Base-by-base conservation (phyloP, 2,888 invertebrate species). In the Drosophila hamatofila region DNA sequence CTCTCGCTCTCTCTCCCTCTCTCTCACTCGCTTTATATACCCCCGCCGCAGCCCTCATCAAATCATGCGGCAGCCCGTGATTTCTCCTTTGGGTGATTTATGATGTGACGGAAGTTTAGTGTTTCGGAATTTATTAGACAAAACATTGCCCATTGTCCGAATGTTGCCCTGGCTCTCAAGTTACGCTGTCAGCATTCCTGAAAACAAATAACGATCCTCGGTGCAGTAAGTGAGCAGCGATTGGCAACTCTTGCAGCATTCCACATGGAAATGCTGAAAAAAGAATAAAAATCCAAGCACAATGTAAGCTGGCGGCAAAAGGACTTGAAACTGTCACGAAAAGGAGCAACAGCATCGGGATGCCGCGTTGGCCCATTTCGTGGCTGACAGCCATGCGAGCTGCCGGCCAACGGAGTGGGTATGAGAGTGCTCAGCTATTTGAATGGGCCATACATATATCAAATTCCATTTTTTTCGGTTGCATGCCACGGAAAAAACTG, bases 81-180 rank as follows among this genome's bases (percentile, higher is more conserved):
- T 78, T 68, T 56, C 65, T 59, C 73, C 68, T 65, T 64, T 70
- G 55, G 54, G 58, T 83, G 84, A 84, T 84, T 84, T 87, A 84
- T 84, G 87, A 84, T 81, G 75, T 87, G 87, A 80, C 82, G 87
- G 82, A 84, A 87, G 84, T 84, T 75, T 81, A 84, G 75, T 87
- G 80, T 84, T 84, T 76, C 70, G 87, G 87, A 84, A 84, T 84
- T 87, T 84, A 84, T 87, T 84, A 81, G 78, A 87, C 78, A 87
- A 87, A 84, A 84, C 87, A 84, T 78, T 76, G 70, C 37, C 63
- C 87, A 84, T 78, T 76, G 73, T 44, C 62, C 62, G 49, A 62
- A 54, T 44, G n/a, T 60, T 30, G 61, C n/a, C 16, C 66, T 35
- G 66, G 57, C 63, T 82, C 63, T 82, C 75, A 27, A 51, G 64